Base-by-base conservation (phyloP, 2,888 invertebrate species). In the Phasia obesa region DNA sequence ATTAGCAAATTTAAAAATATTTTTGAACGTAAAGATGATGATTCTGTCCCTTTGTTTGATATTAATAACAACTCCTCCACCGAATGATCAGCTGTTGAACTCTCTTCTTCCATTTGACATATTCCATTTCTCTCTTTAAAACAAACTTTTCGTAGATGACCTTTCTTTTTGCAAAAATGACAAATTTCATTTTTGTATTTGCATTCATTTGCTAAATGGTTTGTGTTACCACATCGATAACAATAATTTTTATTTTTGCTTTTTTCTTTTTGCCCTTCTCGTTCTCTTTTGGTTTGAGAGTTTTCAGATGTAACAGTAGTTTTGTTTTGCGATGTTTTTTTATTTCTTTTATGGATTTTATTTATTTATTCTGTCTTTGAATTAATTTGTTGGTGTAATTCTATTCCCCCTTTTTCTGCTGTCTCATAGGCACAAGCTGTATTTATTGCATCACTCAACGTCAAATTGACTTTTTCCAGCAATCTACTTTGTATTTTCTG, bases 381-480 rank as follows among this genome's bases (percentile, higher is more conserved):
- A n/a, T n/a, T n/a, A n/a, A n/a, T 38, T 59, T 59, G 59, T 38
- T 59, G 59, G 35, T 59, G 59, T 59, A 59, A 38, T 35, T 59
- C 59, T 6, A 59, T 17, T 17, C 59, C 19, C 1, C 38, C 59
- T 59, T 59, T 59, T 13, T 59, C 59, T 35, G 59, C 35, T 19
- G 19, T 25, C 15, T 53, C 53, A 25, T 25, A 53, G 9, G 53
- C 27, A 53, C 53, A 53, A 15, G 53, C 53, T 15, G 23, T 53
- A 53, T 53, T 53, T 15, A 53, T 25, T 53, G 53, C 53, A 4
- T 23, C 25, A 4, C 2, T 15, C 13, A 25, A 25, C 13, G 59
- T 59, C 9, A 59, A 38, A 35, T 59, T 59, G 19, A 17, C 38
- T 59, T 59, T 59, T 59, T 59, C 59, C 7, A 59, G 38, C 2